A percentile compares a stretch with the other conserved stretches of the same genome.
phyloP scores from a whole-genome alignment of 2,888 invertebrate species.

The Coecobrya sp. region DNA sequence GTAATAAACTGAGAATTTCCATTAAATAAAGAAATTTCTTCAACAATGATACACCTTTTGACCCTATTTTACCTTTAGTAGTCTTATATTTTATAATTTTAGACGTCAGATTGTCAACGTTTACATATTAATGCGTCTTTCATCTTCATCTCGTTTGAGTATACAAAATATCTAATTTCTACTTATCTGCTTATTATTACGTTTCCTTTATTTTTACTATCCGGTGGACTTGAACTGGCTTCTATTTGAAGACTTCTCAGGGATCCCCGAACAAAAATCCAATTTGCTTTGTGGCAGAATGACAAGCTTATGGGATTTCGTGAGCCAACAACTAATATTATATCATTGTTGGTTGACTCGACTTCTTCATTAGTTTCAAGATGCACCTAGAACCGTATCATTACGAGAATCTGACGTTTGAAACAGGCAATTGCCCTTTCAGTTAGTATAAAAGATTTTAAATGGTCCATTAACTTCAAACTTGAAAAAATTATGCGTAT shows the following conservation, averaged over 20 bases:
- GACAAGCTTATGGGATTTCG: constrained; percentile 34
- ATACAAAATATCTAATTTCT: not conserved
- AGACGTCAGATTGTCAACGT: constrained; percentile 23
- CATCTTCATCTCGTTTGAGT: not conserved
- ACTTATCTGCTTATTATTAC: not conserved
- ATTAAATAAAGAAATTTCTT: constrained; percentile 7
- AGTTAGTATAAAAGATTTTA: constrained; percentile 30
- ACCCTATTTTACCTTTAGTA: constrained; percentile 44
- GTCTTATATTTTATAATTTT: not conserved
- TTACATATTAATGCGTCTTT: constrained; percentile 18
- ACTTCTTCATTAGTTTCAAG: not conserved
- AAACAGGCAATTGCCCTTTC: constrained; percentile 25
- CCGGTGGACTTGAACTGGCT: not conserved
- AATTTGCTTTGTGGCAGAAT: constrained; percentile 15
- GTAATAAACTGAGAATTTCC: not conserved
- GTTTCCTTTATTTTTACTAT: constrained; percentile 5
- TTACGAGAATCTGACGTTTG: constrained; percentile 41
- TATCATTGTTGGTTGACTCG: not conserved
- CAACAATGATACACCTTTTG: constrained; percentile 26
- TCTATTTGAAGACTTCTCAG: not conserved
- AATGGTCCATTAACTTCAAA: constrained; percentile 53
- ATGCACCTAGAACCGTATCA: not conserved
- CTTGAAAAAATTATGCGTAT: constrained; percentile 45
- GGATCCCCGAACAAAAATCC: constrained; percentile 23
- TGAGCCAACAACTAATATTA: constrained; percentile 12